Percentiles rank a stretch among this genome's conserved stretches.
These are phyloP conservation scores for Chamaea fasciata DNA, from an alignment of 2,113 vertebrate species.

Conservation along the genomic window DNA sequence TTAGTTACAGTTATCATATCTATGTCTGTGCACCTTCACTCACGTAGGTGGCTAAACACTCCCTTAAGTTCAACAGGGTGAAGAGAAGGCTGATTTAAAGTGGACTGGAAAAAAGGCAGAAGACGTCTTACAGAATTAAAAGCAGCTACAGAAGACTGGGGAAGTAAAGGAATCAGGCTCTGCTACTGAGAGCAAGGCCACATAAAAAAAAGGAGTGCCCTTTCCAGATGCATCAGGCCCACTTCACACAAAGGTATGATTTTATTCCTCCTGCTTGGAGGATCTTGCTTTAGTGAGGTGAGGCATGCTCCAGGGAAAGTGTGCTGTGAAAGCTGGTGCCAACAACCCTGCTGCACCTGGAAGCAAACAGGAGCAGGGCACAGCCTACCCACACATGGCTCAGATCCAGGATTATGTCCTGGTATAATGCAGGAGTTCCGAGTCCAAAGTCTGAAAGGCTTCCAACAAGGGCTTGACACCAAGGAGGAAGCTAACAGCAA, in stretches of 20 bases:
- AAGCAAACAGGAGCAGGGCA: neutral
- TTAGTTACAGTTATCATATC: neutral
- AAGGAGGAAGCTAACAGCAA: neutral
- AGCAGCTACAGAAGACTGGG: neutral
- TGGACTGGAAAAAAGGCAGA: neutral
- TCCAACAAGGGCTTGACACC: neutral
- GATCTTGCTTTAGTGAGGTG: neutral
- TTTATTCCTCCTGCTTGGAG: neutral
- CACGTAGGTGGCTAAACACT: neutral
- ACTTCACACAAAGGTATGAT: neutral
- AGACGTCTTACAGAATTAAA: neutral
- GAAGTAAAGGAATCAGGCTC: neutral
- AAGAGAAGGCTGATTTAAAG: neutral
- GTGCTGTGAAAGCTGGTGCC: neutral
- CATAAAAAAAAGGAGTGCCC: neutral
- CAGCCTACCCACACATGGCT: neutral
- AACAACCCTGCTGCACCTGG: neutral
- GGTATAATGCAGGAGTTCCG: rapidly evolving
- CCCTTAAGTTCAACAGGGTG: neutral
- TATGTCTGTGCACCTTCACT: neutral
- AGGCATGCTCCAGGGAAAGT: neutral
- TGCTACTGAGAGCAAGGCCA: neutral
- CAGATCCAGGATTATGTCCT: neutral
- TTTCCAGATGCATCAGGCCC: neutral
- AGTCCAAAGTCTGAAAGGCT: neutral